These are phyloP conservation scores for Squalus acanthias DNA, from an alignment of 2,797 vertebrate species.

Conservation along the genomic window DNA sequence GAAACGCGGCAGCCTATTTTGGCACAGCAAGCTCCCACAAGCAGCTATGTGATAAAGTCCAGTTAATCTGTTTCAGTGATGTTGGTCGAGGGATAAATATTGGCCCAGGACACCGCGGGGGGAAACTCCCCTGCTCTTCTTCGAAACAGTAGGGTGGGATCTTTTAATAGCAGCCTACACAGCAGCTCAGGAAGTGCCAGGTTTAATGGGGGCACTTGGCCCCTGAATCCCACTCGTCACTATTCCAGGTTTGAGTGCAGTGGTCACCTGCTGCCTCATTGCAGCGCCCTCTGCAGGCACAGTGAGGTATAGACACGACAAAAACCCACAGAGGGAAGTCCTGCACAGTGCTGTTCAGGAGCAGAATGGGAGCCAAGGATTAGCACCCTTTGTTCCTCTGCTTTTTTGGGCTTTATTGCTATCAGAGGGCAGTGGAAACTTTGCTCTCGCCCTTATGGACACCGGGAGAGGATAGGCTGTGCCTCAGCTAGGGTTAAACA, in stretches of 20 bases:
- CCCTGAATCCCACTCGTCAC: neutral
- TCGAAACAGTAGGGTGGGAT: neutral
- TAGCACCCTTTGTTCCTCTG: neutral
- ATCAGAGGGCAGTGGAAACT: neutral
- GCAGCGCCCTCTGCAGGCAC: neutral
- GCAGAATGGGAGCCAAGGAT: too few species aligned
- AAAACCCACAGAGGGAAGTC: too few species aligned
- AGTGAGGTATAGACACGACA: neutral
- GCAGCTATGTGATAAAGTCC: neutral
- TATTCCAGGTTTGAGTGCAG: neutral
- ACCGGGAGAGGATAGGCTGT: neutral
- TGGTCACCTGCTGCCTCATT: neutral
- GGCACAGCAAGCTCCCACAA: neutral
- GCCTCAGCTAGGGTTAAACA: neutral
- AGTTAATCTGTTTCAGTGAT: neutral
- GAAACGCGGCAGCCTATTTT: neutral
- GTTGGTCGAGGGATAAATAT: neutral
- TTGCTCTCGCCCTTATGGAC: neutral
- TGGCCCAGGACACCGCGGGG: neutral
- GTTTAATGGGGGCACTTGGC: neutral
- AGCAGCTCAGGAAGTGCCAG: neutral
- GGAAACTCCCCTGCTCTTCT: neutral
- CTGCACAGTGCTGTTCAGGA: neutral
- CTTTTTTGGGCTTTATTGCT: neutral
- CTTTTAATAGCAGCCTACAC: neutral